Percentiles rank a stretch among this genome's conserved stretches.
phyloP scores from a whole-genome alignment of 2,888 invertebrate species.

The Nomada ruficornis region DNA sequence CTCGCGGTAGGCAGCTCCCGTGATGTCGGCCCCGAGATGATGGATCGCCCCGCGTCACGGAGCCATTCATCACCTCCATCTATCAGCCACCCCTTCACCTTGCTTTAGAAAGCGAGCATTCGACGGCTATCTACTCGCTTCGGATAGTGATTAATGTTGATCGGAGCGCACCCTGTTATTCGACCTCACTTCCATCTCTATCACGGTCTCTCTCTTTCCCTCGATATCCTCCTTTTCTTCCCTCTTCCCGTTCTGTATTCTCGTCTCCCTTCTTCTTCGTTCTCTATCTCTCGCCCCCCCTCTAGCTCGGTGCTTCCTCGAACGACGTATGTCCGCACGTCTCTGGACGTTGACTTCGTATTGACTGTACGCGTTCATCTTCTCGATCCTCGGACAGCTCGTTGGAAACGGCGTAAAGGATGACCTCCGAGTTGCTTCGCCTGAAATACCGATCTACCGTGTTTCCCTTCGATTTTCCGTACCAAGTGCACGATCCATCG shows the following conservation, averaged over 20 bases:
- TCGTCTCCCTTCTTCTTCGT: neutral
- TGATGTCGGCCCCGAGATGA: slow-evolving; percentile 81
- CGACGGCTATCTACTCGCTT: slow-evolving; percentile 83
- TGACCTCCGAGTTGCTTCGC: slow-evolving; percentile 45
- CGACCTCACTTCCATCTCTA: slow-evolving; percentile 77
- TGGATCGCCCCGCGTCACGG: slow-evolving; percentile 83
- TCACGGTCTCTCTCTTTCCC: slow-evolving; percentile 47
- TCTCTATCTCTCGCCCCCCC: neutral
- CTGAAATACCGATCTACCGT: slow-evolving; percentile 44
- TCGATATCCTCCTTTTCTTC: slow-evolving; percentile 30
- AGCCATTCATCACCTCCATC: slow-evolving; percentile 84
- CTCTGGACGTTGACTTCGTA: slow-evolving; percentile 73
- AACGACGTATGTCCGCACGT: slow-evolving; percentile 63
- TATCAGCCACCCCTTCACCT: slow-evolving; percentile 82
- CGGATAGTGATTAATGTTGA: slow-evolving; percentile 84
- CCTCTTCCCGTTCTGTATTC: neutral
- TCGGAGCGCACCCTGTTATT: slow-evolving; percentile 80
- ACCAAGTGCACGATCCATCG: neutral
- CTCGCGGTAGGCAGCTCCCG: slow-evolving; percentile 78
- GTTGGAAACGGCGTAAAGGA: slow-evolving; percentile 65
- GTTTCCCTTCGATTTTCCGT: slow-evolving; percentile 39
- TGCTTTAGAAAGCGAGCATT: slow-evolving; percentile 83
- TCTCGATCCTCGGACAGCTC: slow-evolving; percentile 63
- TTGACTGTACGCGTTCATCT: slow-evolving; percentile 69
- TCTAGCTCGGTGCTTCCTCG: slow-evolving; percentile 3